A percentile compares a stretch with the other conserved stretches of the same genome.
Evolutionary conservation across 2,113 vertebrate genomes (phyloP).

Genomic region (Stercorarius parasiticus): DNA sequence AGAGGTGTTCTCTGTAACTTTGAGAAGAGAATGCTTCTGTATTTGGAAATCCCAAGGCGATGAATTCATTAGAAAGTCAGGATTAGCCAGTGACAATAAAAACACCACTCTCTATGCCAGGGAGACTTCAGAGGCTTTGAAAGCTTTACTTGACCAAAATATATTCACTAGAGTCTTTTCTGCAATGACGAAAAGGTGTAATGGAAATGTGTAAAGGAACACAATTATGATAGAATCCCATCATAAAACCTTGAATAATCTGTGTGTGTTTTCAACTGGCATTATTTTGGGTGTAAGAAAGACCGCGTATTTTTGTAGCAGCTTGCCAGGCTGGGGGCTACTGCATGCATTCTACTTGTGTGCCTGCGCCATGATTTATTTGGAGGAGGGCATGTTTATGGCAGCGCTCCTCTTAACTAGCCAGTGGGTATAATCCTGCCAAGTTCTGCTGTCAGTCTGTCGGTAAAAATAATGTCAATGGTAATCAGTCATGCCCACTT

Average conservation of each 20-base stretch:
- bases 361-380: background rate
- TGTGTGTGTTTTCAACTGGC: background rate
- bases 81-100: background rate
- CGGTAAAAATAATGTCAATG: background rate
- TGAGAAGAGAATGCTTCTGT: background rate
- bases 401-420: background rate
- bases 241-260: background rate
- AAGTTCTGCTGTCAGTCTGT: slow-evolving; percentile 10
- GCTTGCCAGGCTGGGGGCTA: background rate
- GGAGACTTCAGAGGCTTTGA: background rate
- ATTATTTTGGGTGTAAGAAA: background rate
- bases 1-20: background rate
- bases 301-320: background rate
- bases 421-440: slow-evolving; percentile 14
- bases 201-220: too few species aligned
- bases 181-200: background rate
- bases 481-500: slow-evolving; percentile 7
- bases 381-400: background rate
- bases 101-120: background rate
- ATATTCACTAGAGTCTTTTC: background rate
- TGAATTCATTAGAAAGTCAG: background rate
- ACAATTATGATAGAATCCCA: too few species aligned
- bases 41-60: background rate
- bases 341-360: background rate
- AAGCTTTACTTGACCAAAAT: background rate